phyloP scores from a whole-genome alignment of 2,888 invertebrate species.

The Drosophila aldrichi region DNA sequence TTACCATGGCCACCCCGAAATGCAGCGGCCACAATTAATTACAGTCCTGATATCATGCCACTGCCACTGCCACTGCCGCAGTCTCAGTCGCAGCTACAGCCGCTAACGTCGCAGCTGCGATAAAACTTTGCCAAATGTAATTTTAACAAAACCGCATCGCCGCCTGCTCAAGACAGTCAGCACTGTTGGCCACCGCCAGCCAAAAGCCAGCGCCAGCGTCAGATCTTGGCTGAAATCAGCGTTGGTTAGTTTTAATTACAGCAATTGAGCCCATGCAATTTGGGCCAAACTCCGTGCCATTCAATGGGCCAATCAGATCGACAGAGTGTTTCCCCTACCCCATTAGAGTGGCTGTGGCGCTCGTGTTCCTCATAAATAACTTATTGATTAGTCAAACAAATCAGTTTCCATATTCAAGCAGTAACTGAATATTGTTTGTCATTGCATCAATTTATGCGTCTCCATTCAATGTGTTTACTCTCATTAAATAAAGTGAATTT shows the following conservation, averaged over 20 bases:
- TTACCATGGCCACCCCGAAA: slow-evolving; percentile 79
- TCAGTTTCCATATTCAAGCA: neutral
- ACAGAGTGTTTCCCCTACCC: neutral
- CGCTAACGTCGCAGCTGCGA: slow-evolving; percentile 65
- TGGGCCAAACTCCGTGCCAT: slow-evolving; percentile 59
- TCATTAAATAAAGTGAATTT: too few species aligned
- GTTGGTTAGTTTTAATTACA: slow-evolving; percentile 83
- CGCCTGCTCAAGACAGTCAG: slow-evolving; percentile 75
- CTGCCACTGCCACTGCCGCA: slow-evolving; percentile 22
- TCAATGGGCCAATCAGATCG: slow-evolving; percentile 19
- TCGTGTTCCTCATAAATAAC: neutral
- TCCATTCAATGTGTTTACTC: too few species aligned
- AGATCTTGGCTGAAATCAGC: slow-evolving; percentile 70
- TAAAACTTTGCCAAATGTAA: slow-evolving; percentile 82
- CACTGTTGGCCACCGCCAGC: slow-evolving; percentile 27
- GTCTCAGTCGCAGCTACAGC: slow-evolving; percentile 34
- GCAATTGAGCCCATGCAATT: slow-evolving; percentile 81
- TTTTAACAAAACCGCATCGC: slow-evolving; percentile 81
- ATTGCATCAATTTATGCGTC: too few species aligned
- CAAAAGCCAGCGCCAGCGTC: slow-evolving; percentile 27
- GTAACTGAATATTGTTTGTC: too few species aligned
- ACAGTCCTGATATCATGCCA: slow-evolving; percentile 76
- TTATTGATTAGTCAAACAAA: slow-evolving; percentile 1
- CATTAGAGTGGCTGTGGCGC: neutral
- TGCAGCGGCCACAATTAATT: slow-evolving; percentile 81